Conservation (phyloP, 2,888 invertebrate species). For the Apoda limacodes region DNA sequence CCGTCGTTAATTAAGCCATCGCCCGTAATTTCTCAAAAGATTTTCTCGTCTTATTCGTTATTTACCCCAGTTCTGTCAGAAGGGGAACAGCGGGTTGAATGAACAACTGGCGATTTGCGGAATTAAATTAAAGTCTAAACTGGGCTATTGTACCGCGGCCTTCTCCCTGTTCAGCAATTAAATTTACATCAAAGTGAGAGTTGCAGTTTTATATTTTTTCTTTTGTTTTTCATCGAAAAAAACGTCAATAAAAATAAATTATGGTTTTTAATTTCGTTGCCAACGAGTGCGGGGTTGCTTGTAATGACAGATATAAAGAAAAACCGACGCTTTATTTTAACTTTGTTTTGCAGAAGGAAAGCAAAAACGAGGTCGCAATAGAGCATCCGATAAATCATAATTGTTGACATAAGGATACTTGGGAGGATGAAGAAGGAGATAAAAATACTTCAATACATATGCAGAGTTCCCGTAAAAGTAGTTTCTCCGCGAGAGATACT, state of each 20-base stretch:
- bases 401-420: no score
- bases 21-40: no score
- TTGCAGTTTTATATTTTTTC: slow-evolving; percentile 29
- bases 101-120: slow-evolving; percentile 29
- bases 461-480: no score
- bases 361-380: slow-evolving; percentile 1
- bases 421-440: no score
- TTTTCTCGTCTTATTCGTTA: no score
- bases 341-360: slow-evolving; percentile 1
- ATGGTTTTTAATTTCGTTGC: slow-evolving; percentile 53
- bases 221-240: slow-evolving; percentile 30
- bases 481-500: no score
- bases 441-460: no score
- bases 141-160: slow-evolving; percentile 23
- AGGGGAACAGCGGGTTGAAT: no score
- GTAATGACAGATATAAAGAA: slow-evolving; percentile 24
- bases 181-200: slow-evolving; percentile 41
- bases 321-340: no score
- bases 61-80: no score
- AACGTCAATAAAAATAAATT: slow-evolving; percentile 54
- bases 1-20: no score
- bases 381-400: no score
- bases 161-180: slow-evolving; percentile 42
- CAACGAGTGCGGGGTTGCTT: slow-evolving; percentile 21
- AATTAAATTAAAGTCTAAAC: slow-evolving; percentile 36